These are phyloP conservation scores for Chaetodon trifascialis DNA, from an alignment of 2,113 vertebrate species.

Conservation along the genomic window DNA sequence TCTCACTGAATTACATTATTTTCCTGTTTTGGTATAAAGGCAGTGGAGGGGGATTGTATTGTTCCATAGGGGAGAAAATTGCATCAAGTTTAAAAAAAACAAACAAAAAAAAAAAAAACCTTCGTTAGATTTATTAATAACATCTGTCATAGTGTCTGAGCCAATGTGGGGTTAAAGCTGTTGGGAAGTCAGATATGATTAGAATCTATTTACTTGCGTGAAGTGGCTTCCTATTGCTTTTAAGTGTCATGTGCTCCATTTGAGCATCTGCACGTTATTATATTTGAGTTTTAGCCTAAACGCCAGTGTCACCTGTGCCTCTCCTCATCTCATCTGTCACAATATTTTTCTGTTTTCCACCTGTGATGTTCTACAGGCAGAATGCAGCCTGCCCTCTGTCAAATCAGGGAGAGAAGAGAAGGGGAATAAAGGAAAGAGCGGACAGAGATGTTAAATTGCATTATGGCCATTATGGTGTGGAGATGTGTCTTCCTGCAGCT, in stretches of 20 bases:
- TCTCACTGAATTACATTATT: slow-evolving; percentile 74
- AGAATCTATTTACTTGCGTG: slow-evolving; percentile 61
- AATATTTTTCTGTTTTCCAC: slow-evolving; percentile 63
- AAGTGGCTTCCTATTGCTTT: slow-evolving; percentile 58
- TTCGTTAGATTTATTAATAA: slow-evolving; percentile 82
- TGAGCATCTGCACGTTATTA: slow-evolving; percentile 65
- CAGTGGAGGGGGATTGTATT: slow-evolving; percentile 61
- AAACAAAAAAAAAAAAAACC: slow-evolving; percentile 59
- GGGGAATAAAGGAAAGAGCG: slow-evolving; percentile 50
- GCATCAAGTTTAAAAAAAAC: slow-evolving; percentile 71
- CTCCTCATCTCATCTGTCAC: slow-evolving; percentile 73
- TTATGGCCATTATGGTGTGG: slow-evolving; percentile 71
- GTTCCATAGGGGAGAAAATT: slow-evolving; percentile 72
- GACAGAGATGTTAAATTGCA: slow-evolving; percentile 74
- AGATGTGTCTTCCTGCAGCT: slow-evolving; percentile 68
- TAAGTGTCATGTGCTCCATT: slow-evolving; percentile 57
- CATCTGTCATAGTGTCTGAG: slow-evolving; percentile 72
- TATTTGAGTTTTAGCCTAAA: slow-evolving; percentile 71
- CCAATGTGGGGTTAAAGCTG: slow-evolving; percentile 64
- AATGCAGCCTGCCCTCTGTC: slow-evolving; percentile 68
- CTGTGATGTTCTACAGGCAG: slow-evolving; percentile 58
- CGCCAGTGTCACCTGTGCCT: slow-evolving; percentile 76
- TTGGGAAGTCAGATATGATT: slow-evolving; percentile 70
- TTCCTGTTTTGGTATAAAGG: slow-evolving; percentile 69
- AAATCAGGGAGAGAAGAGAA: slow-evolving; percentile 51